Base-by-base conservation (phyloP, 2,888 invertebrate species). In the Melinaea menophilus region DNA sequence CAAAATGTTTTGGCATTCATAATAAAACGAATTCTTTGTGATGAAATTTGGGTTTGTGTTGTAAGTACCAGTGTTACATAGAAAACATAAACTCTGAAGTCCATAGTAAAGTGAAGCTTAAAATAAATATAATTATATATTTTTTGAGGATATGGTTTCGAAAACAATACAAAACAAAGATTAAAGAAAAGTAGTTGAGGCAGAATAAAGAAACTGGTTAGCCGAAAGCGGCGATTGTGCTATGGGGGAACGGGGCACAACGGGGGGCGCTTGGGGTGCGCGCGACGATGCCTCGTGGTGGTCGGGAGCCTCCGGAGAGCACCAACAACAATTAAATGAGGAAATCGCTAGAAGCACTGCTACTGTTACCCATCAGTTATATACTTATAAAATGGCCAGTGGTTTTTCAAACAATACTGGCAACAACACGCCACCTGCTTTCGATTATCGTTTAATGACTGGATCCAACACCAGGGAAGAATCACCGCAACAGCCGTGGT, bases 331-430 rank as follows among this genome's bases (percentile, higher is more conserved):
- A 80, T 73, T 89, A 73, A 87, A 88, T 79, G 90, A 91, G 68
- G 89, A 90, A 67, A 86, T 89, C 57, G 88, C 90, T 51, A 81
- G 88, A 70, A 89, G 87, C 68, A 88, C 88, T 65, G 86, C 88
- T 34, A 80, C 88, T 62, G 79, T 92, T 69, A 89, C 91, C 77
- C 95, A 95, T 81, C 95, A 95, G 86, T 91, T 95, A 74, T 96
- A 95, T 84, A 94, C 94, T 69, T 96, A 96, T 86, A 96, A 96
- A 92, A 95, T 96, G 95, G 94, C 95, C 78, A 94, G 95, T 84
- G 95, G 95, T 84, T 95, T 96, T 92, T 93, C 95, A 77, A 88
- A 94, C 93, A 86, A 94, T 92, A 88, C 92, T 89, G 79, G 92
- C 88, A 90, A 93, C 92, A 86, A 92, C 84, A 92, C 94, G 66